These are phyloP conservation scores for Anthoptus insignis DNA, from an alignment of 2,888 invertebrate genomes.

Conservation along the genomic window DNA sequence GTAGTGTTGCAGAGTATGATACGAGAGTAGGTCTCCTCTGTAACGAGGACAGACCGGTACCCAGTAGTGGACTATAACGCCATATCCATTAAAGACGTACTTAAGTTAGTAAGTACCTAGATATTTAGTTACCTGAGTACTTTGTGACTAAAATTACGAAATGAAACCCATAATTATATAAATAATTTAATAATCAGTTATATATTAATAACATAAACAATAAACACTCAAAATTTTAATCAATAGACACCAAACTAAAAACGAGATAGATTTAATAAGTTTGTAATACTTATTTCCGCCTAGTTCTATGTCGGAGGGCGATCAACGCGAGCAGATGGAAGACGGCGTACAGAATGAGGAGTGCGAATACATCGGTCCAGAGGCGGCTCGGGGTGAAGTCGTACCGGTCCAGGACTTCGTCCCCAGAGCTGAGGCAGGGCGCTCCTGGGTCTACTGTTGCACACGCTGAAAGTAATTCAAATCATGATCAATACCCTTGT, in stretches of 20 bases:
- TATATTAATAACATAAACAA: conserved; percentile 10
- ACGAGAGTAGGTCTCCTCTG: too few species aligned
- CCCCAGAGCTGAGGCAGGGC: conserved; percentile 91
- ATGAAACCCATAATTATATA: conserved; percentile 8
- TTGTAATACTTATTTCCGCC: conserved; percentile 74
- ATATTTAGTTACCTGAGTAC: too few species aligned
- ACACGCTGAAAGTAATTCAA: conserved; percentile 75
- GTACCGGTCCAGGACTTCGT: conserved; percentile 90
- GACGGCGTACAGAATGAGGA: conserved; percentile 88
- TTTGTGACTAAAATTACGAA: too few species aligned
- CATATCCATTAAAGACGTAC: too few species aligned
- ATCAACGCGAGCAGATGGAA: conserved; percentile 92
- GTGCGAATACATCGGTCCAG: conserved; percentile 88
- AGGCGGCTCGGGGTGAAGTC: conserved; percentile 90
- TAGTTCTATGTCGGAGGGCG: conserved; percentile 89
- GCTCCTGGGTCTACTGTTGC: conserved; percentile 82
- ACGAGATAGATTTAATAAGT: neutral
- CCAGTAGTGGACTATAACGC: too few species aligned
- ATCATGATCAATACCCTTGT: too few species aligned
- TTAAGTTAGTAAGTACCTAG: too few species aligned
- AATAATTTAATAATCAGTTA: conserved; percentile 18
- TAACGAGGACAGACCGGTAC: too few species aligned
- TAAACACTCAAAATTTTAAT: conserved; percentile 7
- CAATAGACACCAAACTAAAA: conserved; percentile 11
- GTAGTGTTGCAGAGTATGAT: too few species aligned